Conservation (phyloP, 2,113 vertebrate genomes). For the Phainopepla nitens region DNA sequence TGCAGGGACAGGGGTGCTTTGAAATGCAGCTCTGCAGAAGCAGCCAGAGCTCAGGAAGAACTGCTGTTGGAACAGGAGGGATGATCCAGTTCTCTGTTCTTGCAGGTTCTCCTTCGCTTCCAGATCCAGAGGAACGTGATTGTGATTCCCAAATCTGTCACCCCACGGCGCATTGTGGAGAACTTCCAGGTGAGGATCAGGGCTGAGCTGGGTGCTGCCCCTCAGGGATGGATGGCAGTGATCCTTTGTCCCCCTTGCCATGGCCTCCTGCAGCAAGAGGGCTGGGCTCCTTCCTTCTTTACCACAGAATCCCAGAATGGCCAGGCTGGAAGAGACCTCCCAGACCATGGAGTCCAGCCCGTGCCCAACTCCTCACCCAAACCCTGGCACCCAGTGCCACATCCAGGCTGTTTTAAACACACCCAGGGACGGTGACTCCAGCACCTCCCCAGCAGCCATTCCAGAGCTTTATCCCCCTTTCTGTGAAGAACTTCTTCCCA, state of each 20-base stretch:
- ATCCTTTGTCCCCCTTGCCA: not conserved
- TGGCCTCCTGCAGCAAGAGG: not conserved
- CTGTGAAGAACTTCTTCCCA: too few species aligned
- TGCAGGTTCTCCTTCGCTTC: conserved; percentile 88
- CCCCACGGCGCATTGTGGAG: conserved; percentile 83
- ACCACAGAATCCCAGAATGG: too few species aligned
- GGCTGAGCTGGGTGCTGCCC: not conserved
- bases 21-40: not conserved
- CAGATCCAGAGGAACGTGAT: conserved; percentile 86
- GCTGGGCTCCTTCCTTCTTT: not conserved
- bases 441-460: too few species aligned
- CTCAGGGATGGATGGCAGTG: not conserved
- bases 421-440: too few species aligned
- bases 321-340: too few species aligned
- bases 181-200: conserved; percentile 79
- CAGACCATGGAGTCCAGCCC: too few species aligned
- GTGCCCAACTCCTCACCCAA: too few species aligned
- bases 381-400: too few species aligned
- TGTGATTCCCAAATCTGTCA: conserved; percentile 89
- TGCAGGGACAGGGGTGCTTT: not conserved
- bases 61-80: not conserved
- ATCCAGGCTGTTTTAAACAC: too few species aligned
- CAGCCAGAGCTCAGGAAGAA: not conserved
- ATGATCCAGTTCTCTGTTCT: not conserved
- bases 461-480: too few species aligned